Percentiles rank a stretch among this genome's conserved stretches.
These are phyloP conservation scores for Drosophila truncata DNA, from an alignment of 1,140 invertebrate genomes.

Conservation along the genomic window DNA sequence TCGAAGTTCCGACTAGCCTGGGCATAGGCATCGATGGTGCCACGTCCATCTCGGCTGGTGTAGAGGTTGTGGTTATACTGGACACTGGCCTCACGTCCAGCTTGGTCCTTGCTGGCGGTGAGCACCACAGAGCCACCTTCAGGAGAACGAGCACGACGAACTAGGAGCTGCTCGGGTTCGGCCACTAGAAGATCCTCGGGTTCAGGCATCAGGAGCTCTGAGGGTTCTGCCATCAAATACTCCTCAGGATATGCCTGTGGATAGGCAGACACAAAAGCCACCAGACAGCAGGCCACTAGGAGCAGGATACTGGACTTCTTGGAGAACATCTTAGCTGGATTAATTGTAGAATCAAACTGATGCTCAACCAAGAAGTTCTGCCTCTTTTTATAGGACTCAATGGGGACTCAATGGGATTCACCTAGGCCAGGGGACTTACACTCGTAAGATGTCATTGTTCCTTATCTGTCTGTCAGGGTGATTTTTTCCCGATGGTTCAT, in stretches of 20 bases:
- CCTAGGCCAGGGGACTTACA: constrained; percentile 21
- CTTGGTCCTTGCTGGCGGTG: constrained; percentile 47
- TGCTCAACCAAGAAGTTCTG: not conserved
- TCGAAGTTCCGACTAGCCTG: constrained; percentile 70
- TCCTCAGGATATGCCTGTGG: constrained; percentile 20
- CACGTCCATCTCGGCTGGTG: constrained; percentile 66
- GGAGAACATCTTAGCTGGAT: constrained; percentile 43
- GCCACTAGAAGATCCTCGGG: not conserved
- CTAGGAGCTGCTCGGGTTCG: not conserved
- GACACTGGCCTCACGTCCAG: constrained; percentile 52
- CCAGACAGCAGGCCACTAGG: constrained; percentile 35
- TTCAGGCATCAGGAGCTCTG: not conserved
- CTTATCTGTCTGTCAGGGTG: constrained; percentile 28
- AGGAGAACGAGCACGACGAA: constrained; percentile 50
- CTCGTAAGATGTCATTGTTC: not conserved
- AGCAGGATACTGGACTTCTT: constrained; percentile 28
- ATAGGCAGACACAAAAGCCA: constrained; percentile 20
- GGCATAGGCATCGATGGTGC: constrained; percentile 73
- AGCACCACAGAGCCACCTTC: constrained; percentile 55
- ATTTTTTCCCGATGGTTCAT: constrained; percentile 36
- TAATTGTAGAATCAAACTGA: constrained; percentile 43
- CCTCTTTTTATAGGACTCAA: constrained; percentile 47
- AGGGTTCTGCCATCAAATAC: not conserved
- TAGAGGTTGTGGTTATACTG: constrained; percentile 75
- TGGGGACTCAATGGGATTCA: constrained; percentile 18